Evolutionary conservation across 2,113 vertebrate genomes (phyloP).

Genomic region (Neogobius melanostomus): DNA sequence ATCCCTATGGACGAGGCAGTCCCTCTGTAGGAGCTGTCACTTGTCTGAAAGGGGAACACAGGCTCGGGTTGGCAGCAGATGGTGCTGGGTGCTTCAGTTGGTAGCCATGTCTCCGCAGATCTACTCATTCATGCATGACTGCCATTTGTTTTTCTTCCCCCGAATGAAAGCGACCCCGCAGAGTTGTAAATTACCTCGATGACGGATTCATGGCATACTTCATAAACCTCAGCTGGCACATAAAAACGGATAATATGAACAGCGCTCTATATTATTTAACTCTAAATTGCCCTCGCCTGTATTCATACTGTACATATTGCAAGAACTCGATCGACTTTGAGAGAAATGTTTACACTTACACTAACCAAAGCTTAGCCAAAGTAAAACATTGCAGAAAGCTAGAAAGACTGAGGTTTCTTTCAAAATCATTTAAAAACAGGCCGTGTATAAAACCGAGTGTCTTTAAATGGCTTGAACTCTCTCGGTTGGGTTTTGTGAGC

Average conservation of each 20-base stretch:
- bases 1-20: not conserved
- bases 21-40: slow-evolving; percentile 11
- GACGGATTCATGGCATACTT: slow-evolving; percentile 53
- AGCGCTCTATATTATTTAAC: slow-evolving; percentile 36
- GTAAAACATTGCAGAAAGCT: not conserved
- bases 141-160: slow-evolving; percentile 53
- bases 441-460: not conserved
- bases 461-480: not conserved
- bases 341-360: too few species aligned
- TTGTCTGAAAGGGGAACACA: slow-evolving; percentile 20
- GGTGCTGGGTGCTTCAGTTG: slow-evolving; percentile 40
- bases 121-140: slow-evolving; percentile 37
- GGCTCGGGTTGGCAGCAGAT: slow-evolving; percentile 40
- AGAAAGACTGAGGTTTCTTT: not conserved
- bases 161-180: slow-evolving; percentile 45
- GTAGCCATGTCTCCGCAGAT: slow-evolving; percentile 22
- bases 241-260: slow-evolving; percentile 28
- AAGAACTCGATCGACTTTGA: too few species aligned
- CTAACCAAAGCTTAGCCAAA: not conserved
- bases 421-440: not conserved
- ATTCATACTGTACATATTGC: slow-evolving; percentile 13
- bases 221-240: slow-evolving; percentile 53
- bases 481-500: slow-evolving; percentile 44
- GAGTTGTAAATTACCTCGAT: slow-evolving; percentile 55
- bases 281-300: slow-evolving; percentile 45